Evolutionary conservation across 2,888 invertebrate genomes (phyloP), one percentile per base, ranked within the genome.

Genomic region (Leptopterna dolabrata): DNA sequence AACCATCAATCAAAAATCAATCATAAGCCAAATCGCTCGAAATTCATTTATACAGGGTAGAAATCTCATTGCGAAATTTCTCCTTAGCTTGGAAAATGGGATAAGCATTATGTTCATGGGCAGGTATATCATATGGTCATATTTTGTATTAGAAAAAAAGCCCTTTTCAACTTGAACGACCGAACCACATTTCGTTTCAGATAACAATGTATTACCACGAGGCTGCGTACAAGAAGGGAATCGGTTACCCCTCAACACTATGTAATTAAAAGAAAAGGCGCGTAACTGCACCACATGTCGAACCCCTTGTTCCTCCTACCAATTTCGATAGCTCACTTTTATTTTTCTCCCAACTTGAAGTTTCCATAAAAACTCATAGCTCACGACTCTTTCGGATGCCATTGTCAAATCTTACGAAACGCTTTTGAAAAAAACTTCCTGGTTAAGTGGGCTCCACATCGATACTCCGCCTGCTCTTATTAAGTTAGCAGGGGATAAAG

Each of bases 401-500:
- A 41, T 76, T 76, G 73, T 41, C 73, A 30, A 76, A n/a, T n/a
- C 19, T 41, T 41, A 30, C 30, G 36, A 76, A 76, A 41, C 19
- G 24, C 19, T 19, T n/a, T 24, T 11, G 11, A 9, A 55, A 55
- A 55, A 63, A 63, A 6, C 63, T 63, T 63, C 24, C 24, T 63
- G 2, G 63, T 63, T 24, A 63, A 63, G 63, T 14, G 71, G 73
- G n/a, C 16, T n/a, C 16, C 13, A 30, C 14, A 2, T 71, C 71
- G 27, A 71, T 7, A 51, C 51, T 51, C 27, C 29, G 16, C 13
- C 19, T 41, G 73, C 73, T 76, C 73, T 76, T 27, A 76, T 76
- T 76, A 41, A 76, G 73, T 76, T 76, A 76, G 73, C 36, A 36
- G 73, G 41, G 36, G 41, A 76, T 76, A 19, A 36, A 76, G 73